Evolutionary conservation across 2,113 vertebrate species (phyloP), one percentile per base, ranked within the genome.

Genomic region (Colossoma macropomum): DNA sequence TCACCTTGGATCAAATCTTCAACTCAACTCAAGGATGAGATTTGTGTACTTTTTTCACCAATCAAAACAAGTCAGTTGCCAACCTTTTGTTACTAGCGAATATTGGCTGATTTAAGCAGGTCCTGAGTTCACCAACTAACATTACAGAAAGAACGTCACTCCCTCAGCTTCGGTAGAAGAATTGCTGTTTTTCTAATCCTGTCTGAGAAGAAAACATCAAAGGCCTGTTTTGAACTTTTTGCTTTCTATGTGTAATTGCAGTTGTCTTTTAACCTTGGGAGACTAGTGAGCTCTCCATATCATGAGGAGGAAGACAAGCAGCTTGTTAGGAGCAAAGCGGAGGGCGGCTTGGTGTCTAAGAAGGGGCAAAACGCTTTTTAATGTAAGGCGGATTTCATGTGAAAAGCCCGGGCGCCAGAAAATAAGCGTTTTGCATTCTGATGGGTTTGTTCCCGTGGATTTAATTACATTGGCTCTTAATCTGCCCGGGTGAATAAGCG

Each of bases 401-500:
- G 34, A 75, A 84, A 75, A 27, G 50, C 32, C 23, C 17, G 63
- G 23, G 21, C 50, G 60, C 63, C 28, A 60, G 32, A 70, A 69
- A 59, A 68, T n/a, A 23, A 50, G 52, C 41, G 66, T 76, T 70
- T 19, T 48, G n/a, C 56, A 27, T 77, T 32, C 34, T 65, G 23
- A 30, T 60, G 27, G 34, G 25, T 50, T 76, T 71, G 48, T 69
- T 41, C 73, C 28, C 60, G 10, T 6, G 52, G 68, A 82, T 80
- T 77, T 81, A 75, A 86, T 85, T 74, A 75, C 32, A 68, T 52
- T 25, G 59, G 60, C 71, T 83, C 27, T 75, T 81, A 85, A 83
- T 83, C 77, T 88, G 65, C n/a, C 66, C 30, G n/a, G 19, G 38
- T 68, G 41, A 73, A 85, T 75, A 77, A 75, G 50, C 25, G 13